Evolutionary conservation across 2,113 vertebrate species (phyloP).

Genomic region (Phyllostomus hastatus): DNA sequence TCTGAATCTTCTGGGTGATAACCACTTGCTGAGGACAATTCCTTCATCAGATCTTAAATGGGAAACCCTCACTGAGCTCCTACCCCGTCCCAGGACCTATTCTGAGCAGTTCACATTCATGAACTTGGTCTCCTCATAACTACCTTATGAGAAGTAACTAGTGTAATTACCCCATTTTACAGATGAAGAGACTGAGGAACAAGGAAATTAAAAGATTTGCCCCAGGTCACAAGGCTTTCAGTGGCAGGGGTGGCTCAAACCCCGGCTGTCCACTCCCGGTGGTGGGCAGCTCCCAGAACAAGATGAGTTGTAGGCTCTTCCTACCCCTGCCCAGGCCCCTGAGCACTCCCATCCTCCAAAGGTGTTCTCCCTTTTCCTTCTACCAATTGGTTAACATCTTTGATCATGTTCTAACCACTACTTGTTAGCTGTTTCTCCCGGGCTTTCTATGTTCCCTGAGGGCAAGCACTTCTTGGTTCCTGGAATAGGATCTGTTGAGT

Average conservation of each 20-base stretch:
- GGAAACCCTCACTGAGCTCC: neutral
- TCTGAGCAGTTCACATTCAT: rapidly evolving
- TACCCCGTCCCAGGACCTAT: neutral
- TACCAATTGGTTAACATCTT: neutral
- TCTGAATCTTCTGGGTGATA: neutral
- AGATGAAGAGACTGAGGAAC: neutral
- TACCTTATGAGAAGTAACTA: neutral
- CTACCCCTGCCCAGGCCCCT: too few relatives aligned
- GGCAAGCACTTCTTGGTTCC: neutral
- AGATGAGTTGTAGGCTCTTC: neutral
- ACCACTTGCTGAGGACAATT: neutral
- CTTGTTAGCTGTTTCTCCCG: rapidly evolving
- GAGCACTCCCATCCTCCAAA: too few relatives aligned
- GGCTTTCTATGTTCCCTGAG: neutral
- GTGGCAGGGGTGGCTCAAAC: neutral
- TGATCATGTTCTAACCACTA: neutral
- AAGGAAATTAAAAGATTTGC: neutral
- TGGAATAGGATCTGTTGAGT: neutral
- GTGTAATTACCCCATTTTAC: neutral
- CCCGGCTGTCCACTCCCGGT: rapidly evolving
- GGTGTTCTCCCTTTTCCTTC: neutral
- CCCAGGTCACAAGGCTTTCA: neutral
- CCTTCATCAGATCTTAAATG: neutral
- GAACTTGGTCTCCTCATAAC: neutral
- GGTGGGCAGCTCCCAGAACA: neutral